Percentiles rank a stretch among this genome's conserved stretches.
phyloP scores from a whole-genome alignment of 2,888 invertebrate genomes.

The Notocelia uddmanniana region DNA sequence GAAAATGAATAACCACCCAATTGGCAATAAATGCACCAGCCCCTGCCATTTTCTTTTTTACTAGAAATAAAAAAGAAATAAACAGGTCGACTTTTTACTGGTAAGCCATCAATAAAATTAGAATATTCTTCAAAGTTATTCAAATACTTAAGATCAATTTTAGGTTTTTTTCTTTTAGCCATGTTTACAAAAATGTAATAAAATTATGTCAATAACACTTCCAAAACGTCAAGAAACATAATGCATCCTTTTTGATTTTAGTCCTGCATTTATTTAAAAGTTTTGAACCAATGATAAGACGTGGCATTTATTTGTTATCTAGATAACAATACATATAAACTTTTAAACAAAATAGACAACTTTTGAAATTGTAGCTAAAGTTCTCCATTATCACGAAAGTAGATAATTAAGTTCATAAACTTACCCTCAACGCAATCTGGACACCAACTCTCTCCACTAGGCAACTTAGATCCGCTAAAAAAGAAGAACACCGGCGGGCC shows the following conservation, averaged over 20 bases:
- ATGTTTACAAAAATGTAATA: conserved; percentile 32
- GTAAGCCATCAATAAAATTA: conserved; percentile 60
- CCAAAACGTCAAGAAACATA: background rate
- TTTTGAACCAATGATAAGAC: background rate
- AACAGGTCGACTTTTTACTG: conserved; percentile 59
- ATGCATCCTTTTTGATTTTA: background rate
- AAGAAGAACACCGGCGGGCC: conserved; percentile 81
- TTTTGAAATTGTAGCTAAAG: background rate
- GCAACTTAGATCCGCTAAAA: conserved; percentile 88
- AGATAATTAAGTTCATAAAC: conserved; percentile 43
- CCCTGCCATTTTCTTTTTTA: conserved; percentile 87
- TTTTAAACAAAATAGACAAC: conserved; percentile 1
- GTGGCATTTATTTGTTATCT: background rate
- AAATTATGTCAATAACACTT: background rate
- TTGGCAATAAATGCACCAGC: conserved; percentile 90
- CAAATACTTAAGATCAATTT: conserved; percentile 56
- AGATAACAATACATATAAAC: background rate
- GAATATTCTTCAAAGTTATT: conserved; percentile 66
- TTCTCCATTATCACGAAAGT: background rate
- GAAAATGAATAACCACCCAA: conserved; percentile 59
- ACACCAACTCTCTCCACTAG: conserved; percentile 94
- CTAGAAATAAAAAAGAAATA: conserved; percentile 79
- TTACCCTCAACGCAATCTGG: conserved; percentile 94
- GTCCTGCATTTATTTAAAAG: background rate
- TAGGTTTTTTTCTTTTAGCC: conserved; percentile 49